These are phyloP conservation scores for Eledone cirrhosa DNA, from an alignment of 2,888 invertebrate species.

Conservation along the genomic window DNA sequence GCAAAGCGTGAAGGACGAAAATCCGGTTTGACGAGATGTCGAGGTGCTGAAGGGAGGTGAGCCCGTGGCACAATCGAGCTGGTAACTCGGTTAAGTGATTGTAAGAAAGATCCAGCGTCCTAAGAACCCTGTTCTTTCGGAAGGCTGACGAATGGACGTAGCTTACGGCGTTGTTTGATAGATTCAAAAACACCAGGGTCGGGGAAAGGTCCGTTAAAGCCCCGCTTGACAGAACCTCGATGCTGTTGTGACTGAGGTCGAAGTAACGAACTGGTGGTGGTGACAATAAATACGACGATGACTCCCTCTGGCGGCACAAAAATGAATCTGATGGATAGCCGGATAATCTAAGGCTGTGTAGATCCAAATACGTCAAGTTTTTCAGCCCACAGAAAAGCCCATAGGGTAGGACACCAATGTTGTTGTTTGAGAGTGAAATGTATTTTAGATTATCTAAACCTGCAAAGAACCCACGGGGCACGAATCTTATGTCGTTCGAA, in stretches of 20 bases:
- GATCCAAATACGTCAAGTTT: neutral
- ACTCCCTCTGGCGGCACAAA: neutral
- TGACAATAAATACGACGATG: no score
- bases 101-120: neutral
- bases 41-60: neutral
- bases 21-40: neutral
- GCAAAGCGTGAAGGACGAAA: neutral
- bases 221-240: neutral
- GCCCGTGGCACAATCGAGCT: neutral
- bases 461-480: neutral
- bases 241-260: neutral
- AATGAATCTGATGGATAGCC: neutral
- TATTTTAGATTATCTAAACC: neutral
- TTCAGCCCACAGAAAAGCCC: neutral
- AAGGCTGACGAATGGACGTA: constrained; percentile 1
- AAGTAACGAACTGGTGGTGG: neutral
- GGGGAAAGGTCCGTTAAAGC: no score
- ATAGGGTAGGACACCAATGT: neutral
- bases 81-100: neutral
- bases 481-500: neutral
- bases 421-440: neutral
- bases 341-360: neutral
- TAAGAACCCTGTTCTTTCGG: neutral
- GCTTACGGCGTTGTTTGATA: neutral
- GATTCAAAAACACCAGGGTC: neutral